Evolutionary conservation across 2,888 invertebrate genomes (phyloP), one percentile per base, ranked within the genome.

Genomic region (Seira sanloemensis): DNA sequence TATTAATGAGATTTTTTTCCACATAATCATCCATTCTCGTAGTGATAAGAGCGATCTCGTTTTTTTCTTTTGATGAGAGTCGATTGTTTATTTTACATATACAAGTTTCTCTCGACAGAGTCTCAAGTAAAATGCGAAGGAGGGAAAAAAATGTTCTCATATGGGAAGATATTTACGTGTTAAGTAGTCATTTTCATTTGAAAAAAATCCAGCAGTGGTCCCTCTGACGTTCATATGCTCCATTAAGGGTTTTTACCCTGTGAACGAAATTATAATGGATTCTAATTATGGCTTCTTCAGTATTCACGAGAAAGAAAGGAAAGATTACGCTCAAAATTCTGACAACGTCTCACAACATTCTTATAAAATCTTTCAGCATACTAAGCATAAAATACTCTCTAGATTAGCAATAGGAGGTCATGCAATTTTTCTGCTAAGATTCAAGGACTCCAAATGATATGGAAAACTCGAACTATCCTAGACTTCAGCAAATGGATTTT

Each of bases 131-230:
- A 37, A 37, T 37, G 37, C 5, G 12, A 37, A 37, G 37, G 4
- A 12, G 12, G 37, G 37, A 4, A 37, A 37, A 37, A 12, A 67
- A 23, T 1, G 18, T 67, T 25, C 67, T 23, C 67, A 25, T 2
- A 24, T 19, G 2, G n/a, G 24, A 24, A 67, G 23, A 7, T 24
- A n/a, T 19, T 2, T 67, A 1, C 67, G 67, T 24, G 67, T 24
- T 67, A 24, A 24, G 67, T 23, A 67, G 67, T 67, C 67, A 24
- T 67, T 67, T 37, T 67, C 25, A 67, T 67, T 24, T 16, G 19
- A 67, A n/a, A n/a, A n/a, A 65, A n/a, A 24, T 25, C 67, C 67
- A 67, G 67, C 67, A 67, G 67, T n/a, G 24, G 37, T 24, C 21
- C n/a, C 67, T 67, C 1, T 67, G 67, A 67, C 67, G 67, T 67